Evolutionary conservation across 2,113 vertebrate species (phyloP), one percentile per base, ranked within the genome.

Genomic region (Mirza zaza): DNA sequence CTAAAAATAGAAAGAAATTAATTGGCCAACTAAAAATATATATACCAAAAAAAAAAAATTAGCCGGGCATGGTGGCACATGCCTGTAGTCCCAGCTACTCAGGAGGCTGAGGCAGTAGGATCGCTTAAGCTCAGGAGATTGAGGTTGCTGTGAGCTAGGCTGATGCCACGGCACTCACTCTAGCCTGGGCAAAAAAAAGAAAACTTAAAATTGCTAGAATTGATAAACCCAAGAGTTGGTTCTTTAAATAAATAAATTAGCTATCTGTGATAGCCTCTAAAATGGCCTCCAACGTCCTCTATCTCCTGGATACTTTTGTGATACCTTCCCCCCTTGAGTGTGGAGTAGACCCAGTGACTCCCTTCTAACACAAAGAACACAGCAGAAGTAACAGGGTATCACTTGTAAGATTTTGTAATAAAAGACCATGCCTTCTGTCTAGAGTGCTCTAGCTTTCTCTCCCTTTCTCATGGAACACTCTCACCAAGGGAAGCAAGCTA

Each of bases 201-300:
- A 57, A 92, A 79, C 4, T n/a, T 42, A 73, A 79, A 95, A 85
- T 5, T 65, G 12, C 32, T 70, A 71, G 36, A 88, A 29, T 8
- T 82, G 67, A 85, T 48, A 91, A 70, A 76, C 15, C 75, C 50
- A 18, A 81, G 32, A 86, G 34, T 18, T 94, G 48, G 29, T 71
- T 81, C 36, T 85, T 65, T 90, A 84, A 85, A 71, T 86, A 90
- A 94, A 73, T 50, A 87, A 96, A 63, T 87, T 76, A 83, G 87
- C n/a, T 73, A 57, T 42, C 57, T 75, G 5, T 34, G 36, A 82
- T 21, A 81, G 71, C 34, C 34, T 79, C 77, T 42, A 88, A 91
- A 79, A 71, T 48, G 36, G 52, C 27, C 10, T 39, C 68, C 34
- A 68, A 34, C 29, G 9, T 61, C 25, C 57, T 65, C 39, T 29